phyloP scores from a whole-genome alignment of 2,113 vertebrate species.

The Pampusana beccarii region DNA sequence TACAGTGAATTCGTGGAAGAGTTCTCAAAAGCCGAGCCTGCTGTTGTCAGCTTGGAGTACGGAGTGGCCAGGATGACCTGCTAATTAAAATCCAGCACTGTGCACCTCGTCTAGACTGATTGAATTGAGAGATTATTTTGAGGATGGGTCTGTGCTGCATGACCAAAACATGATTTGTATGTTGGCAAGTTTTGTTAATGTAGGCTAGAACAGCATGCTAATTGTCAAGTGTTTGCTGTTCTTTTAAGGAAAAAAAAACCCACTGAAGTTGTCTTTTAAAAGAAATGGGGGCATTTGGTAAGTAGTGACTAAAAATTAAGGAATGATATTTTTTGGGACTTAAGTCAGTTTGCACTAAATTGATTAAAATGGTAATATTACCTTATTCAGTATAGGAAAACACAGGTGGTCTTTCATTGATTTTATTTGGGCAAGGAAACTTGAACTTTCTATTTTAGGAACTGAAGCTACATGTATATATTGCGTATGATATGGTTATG shows the following conservation, averaged over 20 bases:
- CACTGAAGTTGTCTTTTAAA: constrained; percentile 10
- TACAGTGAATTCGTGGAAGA: constrained; percentile 84
- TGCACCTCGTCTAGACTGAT: neutral
- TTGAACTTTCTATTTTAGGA: constrained; percentile 48
- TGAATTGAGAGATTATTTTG: neutral
- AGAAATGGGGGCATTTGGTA: constrained; percentile 25
- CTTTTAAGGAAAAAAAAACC: neutral
- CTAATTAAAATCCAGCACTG: constrained; percentile 54
- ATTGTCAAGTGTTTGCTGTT: constrained; percentile 49
- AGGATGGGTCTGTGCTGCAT: constrained; percentile 26
- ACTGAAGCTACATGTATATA: constrained; percentile 32
- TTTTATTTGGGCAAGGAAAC: constrained; percentile 48
- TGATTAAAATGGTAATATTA: constrained; percentile 26
- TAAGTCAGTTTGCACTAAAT: constrained; percentile 56
- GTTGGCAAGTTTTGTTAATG: neutral
- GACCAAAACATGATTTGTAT: constrained; percentile 42
- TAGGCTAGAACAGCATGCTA: constrained; percentile 52
- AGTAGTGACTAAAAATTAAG: constrained; percentile 25
- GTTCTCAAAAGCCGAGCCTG: constrained; percentile 87
- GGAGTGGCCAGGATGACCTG: constrained; percentile 97
- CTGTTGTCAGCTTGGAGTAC: constrained; percentile 90
- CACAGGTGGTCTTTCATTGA: constrained; percentile 47
- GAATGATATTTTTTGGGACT: neutral
- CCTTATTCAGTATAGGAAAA: constrained; percentile 51
- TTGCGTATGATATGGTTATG: neutral